phyloP scores from a whole-genome alignment of 1,140 invertebrate genomes.

The Tetragnatha versicolor region DNA sequence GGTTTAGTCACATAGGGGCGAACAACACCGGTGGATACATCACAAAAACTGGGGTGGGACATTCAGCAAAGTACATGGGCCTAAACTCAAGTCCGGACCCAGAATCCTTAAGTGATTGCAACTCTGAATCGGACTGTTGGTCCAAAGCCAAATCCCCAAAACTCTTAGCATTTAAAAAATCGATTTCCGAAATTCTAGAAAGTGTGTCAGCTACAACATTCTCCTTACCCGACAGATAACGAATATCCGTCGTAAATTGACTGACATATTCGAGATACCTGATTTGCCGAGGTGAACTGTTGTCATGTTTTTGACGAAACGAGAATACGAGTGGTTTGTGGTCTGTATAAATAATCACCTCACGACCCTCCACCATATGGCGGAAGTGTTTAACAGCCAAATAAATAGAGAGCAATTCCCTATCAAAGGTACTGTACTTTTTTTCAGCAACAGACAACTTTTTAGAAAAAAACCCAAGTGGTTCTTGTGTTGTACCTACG shows the following conservation, averaged over 20 bases:
- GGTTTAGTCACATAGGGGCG: too few relatives aligned
- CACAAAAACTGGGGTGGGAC: too few relatives aligned
- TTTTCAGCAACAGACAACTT: constrained; percentile 61
- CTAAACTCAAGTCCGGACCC: too few relatives aligned
- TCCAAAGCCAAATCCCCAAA: too few relatives aligned
- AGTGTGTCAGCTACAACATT: constrained; percentile 59
- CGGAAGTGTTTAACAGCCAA: constrained; percentile 64
- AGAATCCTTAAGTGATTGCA: too few relatives aligned
- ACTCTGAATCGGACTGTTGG: too few relatives aligned
- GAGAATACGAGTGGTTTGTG: constrained; percentile 60
- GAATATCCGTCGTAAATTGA: constrained; percentile 63
- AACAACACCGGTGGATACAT: too few relatives aligned
- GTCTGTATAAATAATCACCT: constrained; percentile 59
- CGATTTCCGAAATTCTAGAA: too few relatives aligned
- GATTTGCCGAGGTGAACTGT: not conserved
- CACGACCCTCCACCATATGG: constrained; percentile 63
- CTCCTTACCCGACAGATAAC: constrained; percentile 61
- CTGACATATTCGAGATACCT: constrained; percentile 62
- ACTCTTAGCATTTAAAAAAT: too few relatives aligned
- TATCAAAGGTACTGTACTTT: constrained; percentile 64
- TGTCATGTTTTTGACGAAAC: constrained; percentile 53
- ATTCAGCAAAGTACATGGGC: too few relatives aligned
- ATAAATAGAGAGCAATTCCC: constrained; percentile 66
- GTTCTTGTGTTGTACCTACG: not conserved
- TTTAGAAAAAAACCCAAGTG: constrained; percentile 63